These are phyloP conservation scores for Chymomyza fuscimana DNA, from an alignment of 2,888 invertebrate genomes.

Conservation along the genomic window DNA sequence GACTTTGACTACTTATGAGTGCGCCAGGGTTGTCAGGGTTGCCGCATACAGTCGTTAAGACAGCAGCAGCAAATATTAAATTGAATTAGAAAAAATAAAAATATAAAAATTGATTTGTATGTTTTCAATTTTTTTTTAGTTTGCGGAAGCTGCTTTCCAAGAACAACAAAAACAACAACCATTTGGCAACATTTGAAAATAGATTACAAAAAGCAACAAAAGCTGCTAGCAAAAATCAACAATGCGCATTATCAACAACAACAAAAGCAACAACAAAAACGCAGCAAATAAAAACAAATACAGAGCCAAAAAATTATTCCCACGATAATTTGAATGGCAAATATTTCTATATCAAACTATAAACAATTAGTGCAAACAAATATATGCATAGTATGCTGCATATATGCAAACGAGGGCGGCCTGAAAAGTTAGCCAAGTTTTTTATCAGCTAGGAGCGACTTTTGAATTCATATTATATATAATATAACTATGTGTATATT, in stretches of 20 bases:
- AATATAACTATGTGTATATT: no score
- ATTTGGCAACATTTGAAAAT: background rate
- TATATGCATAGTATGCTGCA: conserved; percentile 15
- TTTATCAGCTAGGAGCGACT: no score
- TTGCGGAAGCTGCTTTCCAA: background rate
- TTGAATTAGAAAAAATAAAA: background rate
- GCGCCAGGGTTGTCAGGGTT: conserved; percentile 26
- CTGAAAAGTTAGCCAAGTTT: no score
- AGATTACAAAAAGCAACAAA: background rate
- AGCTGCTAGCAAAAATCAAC: conserved; percentile 27
- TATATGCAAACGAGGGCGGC: no score
- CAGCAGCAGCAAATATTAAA: background rate
- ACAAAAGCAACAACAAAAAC: conserved; percentile 17
- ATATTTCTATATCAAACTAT: conserved; percentile 70
- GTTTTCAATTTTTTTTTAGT: background rate
- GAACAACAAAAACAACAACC: background rate
- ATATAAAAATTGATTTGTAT: background rate
- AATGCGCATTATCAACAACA: conserved; percentile 36
- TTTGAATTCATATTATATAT: no score
- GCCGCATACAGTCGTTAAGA: background rate
- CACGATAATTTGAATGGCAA: conserved; percentile 68
- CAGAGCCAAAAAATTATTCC: conserved; percentile 14
- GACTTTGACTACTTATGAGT: conserved; percentile 33
- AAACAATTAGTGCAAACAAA: conserved; percentile 72
- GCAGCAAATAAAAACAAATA: background rate